A percentile compares a stretch with the other conserved stretches of the same genome.
Evolutionary conservation across 2,113 vertebrate genomes (phyloP).

Genomic region (Osmerus eperlanus): DNA sequence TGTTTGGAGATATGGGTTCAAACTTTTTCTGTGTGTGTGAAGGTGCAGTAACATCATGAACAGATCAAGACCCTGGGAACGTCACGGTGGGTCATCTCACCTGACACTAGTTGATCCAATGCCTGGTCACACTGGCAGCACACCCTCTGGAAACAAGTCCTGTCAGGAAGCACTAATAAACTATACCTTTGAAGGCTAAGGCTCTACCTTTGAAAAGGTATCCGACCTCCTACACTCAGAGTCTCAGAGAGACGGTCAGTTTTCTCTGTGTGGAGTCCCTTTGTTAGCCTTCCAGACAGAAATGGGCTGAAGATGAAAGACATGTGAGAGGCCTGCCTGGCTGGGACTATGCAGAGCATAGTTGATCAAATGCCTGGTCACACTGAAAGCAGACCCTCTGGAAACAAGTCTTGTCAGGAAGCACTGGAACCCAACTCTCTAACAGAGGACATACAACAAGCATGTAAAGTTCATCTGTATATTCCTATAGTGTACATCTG

Average conservation of each 20-base stretch:
- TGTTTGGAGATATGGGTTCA: conserved; percentile 39
- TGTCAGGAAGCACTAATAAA: neutral
- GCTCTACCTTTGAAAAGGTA: neutral
- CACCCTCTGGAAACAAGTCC: neutral
- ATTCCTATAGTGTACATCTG: too few species aligned
- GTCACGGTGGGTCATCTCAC: conserved; percentile 11
- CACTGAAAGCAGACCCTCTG: neutral
- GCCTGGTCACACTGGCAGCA: conserved; percentile 13
- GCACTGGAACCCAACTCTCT: neutral
- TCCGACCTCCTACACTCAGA: neutral
- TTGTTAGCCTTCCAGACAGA: neutral
- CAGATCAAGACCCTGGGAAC: conserved; percentile 42
- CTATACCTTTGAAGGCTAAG: neutral
- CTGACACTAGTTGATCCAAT: conserved; percentile 34
- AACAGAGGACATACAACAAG: too few species aligned
- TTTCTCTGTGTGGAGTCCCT: neutral
- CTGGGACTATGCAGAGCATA: conserved; percentile 5
- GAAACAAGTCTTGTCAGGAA: neutral
- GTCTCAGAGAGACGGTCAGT: neutral
- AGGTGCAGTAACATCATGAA: conserved; percentile 24
- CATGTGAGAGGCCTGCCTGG: conserved; percentile 10
- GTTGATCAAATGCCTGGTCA: conserved; percentile 38
- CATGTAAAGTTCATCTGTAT: too few species aligned
- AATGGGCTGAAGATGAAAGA: neutral
- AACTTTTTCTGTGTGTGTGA: conserved; percentile 16